phyloP scores from a whole-genome alignment of 2,113 vertebrate genomes.

The Apus apus region DNA sequence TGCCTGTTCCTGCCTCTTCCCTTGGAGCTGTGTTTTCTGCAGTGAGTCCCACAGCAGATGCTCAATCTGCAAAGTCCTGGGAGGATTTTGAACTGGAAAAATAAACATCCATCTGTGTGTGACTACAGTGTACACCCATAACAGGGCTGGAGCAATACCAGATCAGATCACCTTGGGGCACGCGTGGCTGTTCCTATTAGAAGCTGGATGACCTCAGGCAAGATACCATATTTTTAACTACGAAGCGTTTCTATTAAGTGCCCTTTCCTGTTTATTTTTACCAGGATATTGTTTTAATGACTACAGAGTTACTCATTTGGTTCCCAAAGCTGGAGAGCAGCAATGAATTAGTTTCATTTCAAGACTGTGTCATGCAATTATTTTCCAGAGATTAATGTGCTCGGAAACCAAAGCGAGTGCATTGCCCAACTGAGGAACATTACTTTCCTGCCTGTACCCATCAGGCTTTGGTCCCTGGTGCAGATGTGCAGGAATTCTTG shows the following conservation, averaged over 20 bases:
- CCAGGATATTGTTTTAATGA: slow-evolving; percentile 37
- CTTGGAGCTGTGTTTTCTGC: not conserved
- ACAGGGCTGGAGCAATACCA: not conserved
- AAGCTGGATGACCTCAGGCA: not conserved
- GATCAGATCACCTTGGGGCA: not conserved
- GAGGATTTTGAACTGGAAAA: not conserved
- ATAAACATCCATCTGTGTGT: not conserved
- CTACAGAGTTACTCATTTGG: slow-evolving; percentile 50
- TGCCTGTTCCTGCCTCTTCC: not conserved
- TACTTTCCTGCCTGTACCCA: not conserved
- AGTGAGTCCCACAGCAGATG: not conserved
- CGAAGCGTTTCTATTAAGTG: not conserved
- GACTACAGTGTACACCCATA: not conserved
- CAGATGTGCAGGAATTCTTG: fast-evolving
- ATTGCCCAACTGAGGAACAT: not conserved
- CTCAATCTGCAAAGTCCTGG: not conserved
- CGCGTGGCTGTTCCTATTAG: not conserved
- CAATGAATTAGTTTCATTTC: not conserved
- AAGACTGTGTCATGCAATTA: not conserved
- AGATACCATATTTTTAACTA: slow-evolving; percentile 17
- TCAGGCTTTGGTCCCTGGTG: not conserved
- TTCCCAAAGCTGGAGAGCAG: slow-evolving; percentile 31
- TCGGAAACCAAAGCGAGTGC: not conserved
- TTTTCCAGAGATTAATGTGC: slow-evolving; percentile 7
- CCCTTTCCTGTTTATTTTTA: slow-evolving; percentile 59